phyloP scores from a whole-genome alignment of 2,113 vertebrate species.

The Plecotus auritus region DNA sequence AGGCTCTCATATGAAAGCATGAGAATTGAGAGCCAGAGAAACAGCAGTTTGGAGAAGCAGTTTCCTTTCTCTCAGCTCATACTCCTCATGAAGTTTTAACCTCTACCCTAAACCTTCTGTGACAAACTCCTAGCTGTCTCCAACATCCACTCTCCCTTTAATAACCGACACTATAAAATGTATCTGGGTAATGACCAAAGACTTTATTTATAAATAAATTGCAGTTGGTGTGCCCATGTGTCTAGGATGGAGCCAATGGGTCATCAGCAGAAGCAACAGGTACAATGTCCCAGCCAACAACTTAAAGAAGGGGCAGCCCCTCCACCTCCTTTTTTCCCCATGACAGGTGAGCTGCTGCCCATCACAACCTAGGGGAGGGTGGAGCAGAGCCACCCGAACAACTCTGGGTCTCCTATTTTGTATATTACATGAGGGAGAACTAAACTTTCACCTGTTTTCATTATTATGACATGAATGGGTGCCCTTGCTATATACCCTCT shows the following conservation, averaged over 20 bases:
- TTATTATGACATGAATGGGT: neutral
- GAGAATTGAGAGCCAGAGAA: neutral
- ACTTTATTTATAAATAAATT: neutral
- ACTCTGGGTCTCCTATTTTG: neutral
- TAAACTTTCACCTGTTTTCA: neutral
- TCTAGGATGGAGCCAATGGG: neutral
- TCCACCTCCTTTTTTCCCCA: neutral
- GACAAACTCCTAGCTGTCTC: neutral
- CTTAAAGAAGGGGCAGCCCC: neutral
- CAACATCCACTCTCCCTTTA: neutral
- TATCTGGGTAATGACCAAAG: neutral
- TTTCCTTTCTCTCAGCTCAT: neutral
- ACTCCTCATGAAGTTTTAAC: neutral
- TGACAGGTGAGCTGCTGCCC: neutral
- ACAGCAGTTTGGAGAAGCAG: neutral
- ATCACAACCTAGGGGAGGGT: neutral
- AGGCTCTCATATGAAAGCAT: neutral
- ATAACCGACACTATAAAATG: neutral
- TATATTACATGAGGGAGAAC: neutral
- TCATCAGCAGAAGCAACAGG: fast-evolving
- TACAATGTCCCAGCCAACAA: no score
- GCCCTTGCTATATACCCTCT: neutral
- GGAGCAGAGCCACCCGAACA: neutral
- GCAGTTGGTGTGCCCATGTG: neutral
- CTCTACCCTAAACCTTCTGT: neutral